These are phyloP conservation scores for Pollicipes pollicipes DNA, from an alignment of 1,140 invertebrate species.

Conservation along the genomic window DNA sequence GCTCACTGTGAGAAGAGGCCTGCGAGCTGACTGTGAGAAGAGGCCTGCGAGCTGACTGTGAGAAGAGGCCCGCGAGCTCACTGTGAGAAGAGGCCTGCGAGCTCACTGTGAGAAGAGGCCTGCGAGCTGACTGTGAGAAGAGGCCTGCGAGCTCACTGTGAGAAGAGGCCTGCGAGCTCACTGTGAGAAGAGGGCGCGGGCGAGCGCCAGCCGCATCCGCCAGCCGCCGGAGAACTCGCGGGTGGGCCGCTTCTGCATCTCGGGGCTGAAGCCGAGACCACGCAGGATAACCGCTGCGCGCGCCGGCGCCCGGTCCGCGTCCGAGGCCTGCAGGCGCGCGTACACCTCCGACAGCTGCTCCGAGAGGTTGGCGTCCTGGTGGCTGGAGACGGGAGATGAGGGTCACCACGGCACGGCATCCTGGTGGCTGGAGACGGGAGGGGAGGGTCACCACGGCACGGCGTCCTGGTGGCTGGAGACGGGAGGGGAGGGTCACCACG, in stretches of 20 bases:
- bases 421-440: neutral
- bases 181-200: slow-evolving; percentile 52
- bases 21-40: no score
- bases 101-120: no score
- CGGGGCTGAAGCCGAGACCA: slow-evolving; percentile 83
- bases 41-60: no score
- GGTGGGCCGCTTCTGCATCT: slow-evolving; percentile 86
- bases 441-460: neutral
- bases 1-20: no score
- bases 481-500: no score
- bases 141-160: no score
- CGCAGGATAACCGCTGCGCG: slow-evolving; percentile 83
- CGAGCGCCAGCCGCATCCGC: slow-evolving; percentile 95
- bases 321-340: slow-evolving; percentile 86
- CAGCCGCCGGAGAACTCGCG: slow-evolving; percentile 96
- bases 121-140: neutral
- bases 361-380: slow-evolving; percentile 41
- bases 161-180: slow-evolving; percentile 7
- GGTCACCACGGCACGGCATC: no score
- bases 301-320: slow-evolving; percentile 90
- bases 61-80: no score
- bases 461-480: slow-evolving; percentile 1
- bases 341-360: slow-evolving; percentile 59
- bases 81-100: no score
- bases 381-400: slow-evolving; percentile 24